Conservation (phyloP, 2,888 invertebrate species). For the Tromatobia lineatoria region DNA sequence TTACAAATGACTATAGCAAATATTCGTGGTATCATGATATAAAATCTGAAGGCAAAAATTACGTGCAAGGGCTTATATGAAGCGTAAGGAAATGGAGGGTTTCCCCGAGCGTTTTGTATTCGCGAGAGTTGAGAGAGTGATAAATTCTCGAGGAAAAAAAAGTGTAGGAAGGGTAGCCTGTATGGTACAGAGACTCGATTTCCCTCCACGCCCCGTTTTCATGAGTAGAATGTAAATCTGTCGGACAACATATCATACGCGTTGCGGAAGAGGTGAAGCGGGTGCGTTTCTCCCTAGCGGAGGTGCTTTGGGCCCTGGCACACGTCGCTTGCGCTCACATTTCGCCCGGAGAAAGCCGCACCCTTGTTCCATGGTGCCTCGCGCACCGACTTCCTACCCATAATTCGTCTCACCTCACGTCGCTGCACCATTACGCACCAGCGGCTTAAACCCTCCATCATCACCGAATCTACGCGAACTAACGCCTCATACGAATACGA, state of each 20-base stretch:
- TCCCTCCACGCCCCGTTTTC: constrained; percentile 75
- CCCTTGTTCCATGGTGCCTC: constrained; percentile 65
- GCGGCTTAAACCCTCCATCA: constrained; percentile 49
- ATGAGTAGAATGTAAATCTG: constrained; percentile 82
- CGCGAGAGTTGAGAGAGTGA: constrained; percentile 38
- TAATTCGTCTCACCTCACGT: constrained; percentile 65
- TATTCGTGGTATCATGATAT: not conserved
- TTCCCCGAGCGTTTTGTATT: constrained; percentile 51
- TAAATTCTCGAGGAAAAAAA: constrained; percentile 62
- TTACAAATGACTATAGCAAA: not conserved
- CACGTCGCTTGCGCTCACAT: constrained; percentile 63
- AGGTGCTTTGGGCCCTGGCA: constrained; percentile 67
- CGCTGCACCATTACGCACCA: constrained; percentile 58
- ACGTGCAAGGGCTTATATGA: not conserved
- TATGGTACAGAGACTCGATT: constrained; percentile 74
- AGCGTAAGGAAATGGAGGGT: constrained; percentile 17
- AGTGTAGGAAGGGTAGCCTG: constrained; percentile 58
- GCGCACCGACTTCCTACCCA: constrained; percentile 35
- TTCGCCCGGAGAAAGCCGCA: constrained; percentile 73
- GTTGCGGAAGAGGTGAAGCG: constrained; percentile 62
- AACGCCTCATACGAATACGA: constrained; percentile 73
- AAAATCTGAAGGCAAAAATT: constrained; percentile 16
- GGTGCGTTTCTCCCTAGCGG: constrained; percentile 59
- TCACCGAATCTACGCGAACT: constrained; percentile 31
- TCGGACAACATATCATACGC: constrained; percentile 82